A percentile compares a stretch with the other conserved stretches of the same genome.
phyloP scores from a whole-genome alignment of 2,113 vertebrate genomes.

The Rhabdomys dilectus region DNA sequence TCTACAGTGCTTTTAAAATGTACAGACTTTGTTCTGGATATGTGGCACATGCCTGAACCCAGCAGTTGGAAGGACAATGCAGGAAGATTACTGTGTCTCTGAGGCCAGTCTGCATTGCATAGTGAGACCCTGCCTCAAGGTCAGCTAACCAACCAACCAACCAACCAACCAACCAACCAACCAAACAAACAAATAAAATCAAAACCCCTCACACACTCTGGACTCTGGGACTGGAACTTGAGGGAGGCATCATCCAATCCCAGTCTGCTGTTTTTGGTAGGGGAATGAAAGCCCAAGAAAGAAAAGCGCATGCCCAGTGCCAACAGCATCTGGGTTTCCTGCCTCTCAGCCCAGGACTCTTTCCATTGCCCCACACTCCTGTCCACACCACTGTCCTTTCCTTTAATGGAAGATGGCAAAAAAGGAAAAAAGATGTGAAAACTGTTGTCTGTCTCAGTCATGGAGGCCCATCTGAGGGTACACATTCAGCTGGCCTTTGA shows the following conservation, averaged over 20 bases:
- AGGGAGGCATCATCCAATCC: neutral
- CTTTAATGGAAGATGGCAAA: neutral
- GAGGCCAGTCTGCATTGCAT: neutral
- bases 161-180: neutral
- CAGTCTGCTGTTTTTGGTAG: neutral
- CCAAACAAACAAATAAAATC: neutral
- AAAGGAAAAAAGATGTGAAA: neutral
- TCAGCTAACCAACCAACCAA: neutral
- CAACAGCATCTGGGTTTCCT: neutral
- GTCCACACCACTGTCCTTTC: neutral
- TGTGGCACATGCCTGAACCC: neutral
- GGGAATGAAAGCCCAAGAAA: conserved; percentile 39
- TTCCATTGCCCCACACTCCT: neutral
- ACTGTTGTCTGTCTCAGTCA: neutral
- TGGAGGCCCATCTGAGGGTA: neutral
- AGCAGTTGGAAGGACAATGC: neutral
- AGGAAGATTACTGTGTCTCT: neutral
- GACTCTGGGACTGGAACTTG: conserved; percentile 48
- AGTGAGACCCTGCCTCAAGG: neutral
- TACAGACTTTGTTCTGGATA: neutral
- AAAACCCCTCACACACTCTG: neutral
- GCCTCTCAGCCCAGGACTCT: neutral
- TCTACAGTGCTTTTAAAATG: neutral
- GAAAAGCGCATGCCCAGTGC: neutral
- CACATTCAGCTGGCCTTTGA: conserved; percentile 43